Conservation (phyloP, 2,797 vertebrate species). For the Ctenopoma kingsleyae region DNA sequence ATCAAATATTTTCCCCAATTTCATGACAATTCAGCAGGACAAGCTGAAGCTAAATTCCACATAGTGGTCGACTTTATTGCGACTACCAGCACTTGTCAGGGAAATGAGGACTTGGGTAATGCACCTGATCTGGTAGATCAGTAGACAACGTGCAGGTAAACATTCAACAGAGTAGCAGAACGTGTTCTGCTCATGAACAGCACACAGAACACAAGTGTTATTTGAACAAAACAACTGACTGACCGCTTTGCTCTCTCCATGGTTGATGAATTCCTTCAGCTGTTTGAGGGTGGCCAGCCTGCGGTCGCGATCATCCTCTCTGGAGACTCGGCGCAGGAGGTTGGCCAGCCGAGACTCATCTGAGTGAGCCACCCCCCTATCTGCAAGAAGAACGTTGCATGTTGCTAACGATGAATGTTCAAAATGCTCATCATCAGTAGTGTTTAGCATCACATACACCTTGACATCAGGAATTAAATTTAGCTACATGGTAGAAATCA, state of each 20-base stretch:
- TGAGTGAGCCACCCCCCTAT: conserved; percentile 97
- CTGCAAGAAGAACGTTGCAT: conserved; percentile 74
- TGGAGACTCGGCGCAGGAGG: conserved; percentile 98
- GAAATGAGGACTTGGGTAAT: no score
- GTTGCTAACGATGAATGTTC: no score
- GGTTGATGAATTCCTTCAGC: conserved; percentile 98
- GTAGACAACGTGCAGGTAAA: no score
- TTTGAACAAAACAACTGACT: conserved; percentile 53
- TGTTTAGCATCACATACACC: neutral
- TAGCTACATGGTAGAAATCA: neutral
- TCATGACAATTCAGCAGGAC: no score
- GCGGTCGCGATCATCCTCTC: conserved; percentile 99
- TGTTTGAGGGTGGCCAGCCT: conserved; percentile 98
- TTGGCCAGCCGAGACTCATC: conserved; percentile 99
- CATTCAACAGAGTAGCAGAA: no score
- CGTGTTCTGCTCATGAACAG: neutral
- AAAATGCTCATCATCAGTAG: neutral
- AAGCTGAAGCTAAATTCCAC: no score
- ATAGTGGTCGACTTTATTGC: no score
- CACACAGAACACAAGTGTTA: neutral
- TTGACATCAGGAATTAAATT: neutral
- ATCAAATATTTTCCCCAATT: no score
- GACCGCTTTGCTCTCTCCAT: conserved; percentile 98
- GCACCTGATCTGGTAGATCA: no score
- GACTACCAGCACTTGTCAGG: no score